Percentiles rank a stretch among this genome's conserved stretches.
Evolutionary conservation across 2,113 vertebrate genomes (phyloP).

Genomic region (Hemichromis elongatus): DNA sequence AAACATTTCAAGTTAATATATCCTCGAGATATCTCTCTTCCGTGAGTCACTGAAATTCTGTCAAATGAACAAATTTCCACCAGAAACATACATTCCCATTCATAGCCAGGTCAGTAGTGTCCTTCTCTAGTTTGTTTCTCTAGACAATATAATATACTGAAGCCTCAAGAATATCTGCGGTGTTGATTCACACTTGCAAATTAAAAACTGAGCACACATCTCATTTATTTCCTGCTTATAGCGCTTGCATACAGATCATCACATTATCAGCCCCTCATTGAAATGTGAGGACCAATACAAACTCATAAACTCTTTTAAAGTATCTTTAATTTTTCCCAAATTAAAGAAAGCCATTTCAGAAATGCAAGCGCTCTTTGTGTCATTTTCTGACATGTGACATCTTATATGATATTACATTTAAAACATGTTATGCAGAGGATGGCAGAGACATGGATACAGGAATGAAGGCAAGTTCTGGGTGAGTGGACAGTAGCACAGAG

Average conservation of each 20-base stretch:
- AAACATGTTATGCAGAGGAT: not conserved
- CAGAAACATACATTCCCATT: not conserved
- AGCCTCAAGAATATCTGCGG: not conserved
- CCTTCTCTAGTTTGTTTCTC: not conserved
- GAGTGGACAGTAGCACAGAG: conserved; percentile 1
- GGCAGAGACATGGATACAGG: not conserved
- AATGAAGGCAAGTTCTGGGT: not conserved
- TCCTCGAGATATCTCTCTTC: not conserved
- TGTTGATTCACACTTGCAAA: not conserved
- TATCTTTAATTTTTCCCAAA: not conserved
- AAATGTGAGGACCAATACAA: not conserved
- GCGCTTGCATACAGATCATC: not conserved
- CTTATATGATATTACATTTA: not conserved
- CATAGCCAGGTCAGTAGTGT: not conserved
- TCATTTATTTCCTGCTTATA: not conserved
- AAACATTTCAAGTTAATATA: not conserved
- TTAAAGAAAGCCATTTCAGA: not conserved
- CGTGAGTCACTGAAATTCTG: rapidly evolving
- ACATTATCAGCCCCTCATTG: not conserved
- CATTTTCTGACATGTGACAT: not conserved
- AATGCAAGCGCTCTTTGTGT: not conserved
- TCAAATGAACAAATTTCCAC: not conserved
- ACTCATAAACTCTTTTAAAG: not conserved
- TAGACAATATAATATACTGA: not conserved
- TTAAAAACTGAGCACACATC: rapidly evolving